Conservation (phyloP, 2,797 vertebrate species). For the Tragopan temminckii region DNA sequence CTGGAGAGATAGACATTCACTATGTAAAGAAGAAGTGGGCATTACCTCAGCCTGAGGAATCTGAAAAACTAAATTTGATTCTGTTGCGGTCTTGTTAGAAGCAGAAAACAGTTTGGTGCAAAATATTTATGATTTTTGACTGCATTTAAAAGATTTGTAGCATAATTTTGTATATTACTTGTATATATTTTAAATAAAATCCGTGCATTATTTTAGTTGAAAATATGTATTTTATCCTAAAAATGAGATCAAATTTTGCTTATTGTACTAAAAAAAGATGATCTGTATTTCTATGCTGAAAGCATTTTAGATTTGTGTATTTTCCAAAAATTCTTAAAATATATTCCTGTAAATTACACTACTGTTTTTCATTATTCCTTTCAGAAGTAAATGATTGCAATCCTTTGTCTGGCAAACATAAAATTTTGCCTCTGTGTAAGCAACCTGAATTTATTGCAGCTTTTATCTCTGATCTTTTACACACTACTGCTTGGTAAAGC, state of each 20-base stretch:
- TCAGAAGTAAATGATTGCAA: background rate
- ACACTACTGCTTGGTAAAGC: background rate
- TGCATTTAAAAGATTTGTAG: background rate
- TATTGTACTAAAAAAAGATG: background rate
- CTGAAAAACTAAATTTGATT: conserved; percentile 81
- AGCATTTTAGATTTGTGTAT: conserved; percentile 9
- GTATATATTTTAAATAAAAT: background rate
- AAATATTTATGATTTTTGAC: background rate
- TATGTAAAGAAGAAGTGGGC: conserved; percentile 87
- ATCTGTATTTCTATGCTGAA: background rate
- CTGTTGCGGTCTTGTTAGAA: conserved; percentile 68
- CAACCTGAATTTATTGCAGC: background rate
- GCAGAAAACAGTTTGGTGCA: background rate
- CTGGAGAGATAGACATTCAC: conserved; percentile 89
- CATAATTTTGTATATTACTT: conserved; percentile 7
- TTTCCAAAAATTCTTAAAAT: conserved; percentile 37
- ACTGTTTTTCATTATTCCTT: background rate
- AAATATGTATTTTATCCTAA: conserved; percentile 49
- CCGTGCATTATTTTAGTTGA: background rate
- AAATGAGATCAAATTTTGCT: conserved; percentile 25
- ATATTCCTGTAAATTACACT: background rate
- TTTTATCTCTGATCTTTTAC: background rate
- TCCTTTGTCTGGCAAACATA: background rate
- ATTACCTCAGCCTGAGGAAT: conserved; percentile 78
- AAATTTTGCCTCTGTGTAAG: background rate